Evolutionary conservation across 2,888 invertebrate genomes (phyloP).

Genomic region (Drosophila rellima): DNA sequence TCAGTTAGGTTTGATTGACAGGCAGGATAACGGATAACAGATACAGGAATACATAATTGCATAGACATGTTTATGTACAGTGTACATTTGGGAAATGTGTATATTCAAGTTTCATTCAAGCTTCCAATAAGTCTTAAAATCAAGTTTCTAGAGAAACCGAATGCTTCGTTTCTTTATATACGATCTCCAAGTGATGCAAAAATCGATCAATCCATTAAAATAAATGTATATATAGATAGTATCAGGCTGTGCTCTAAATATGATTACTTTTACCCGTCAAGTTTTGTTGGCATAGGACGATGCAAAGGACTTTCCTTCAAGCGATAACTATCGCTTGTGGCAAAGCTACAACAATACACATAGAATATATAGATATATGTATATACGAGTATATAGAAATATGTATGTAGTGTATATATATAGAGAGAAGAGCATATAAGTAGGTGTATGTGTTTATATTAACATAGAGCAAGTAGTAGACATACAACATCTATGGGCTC

Average conservation of each 20-base stretch:
- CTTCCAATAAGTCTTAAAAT: conserved; percentile 51
- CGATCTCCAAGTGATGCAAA: conserved; percentile 58
- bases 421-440: conserved; percentile 17
- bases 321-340: conserved; percentile 81
- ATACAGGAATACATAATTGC: conserved; percentile 34
- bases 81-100: conserved; percentile 31
- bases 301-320: conserved; percentile 85
- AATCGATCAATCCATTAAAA: conserved; percentile 63
- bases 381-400: conserved; percentile 44
- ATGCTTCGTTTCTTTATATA: conserved; percentile 51
- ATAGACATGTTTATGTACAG: conserved; percentile 21
- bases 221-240: conserved; percentile 38
- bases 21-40: conserved; percentile 52
- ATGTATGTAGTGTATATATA: conserved; percentile 33
- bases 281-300: conserved; percentile 86
- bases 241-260: conserved; percentile 76
- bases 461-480: conserved; percentile 59
- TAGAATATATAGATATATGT: conserved; percentile 71
- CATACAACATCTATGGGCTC: conserved; percentile 72
- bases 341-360: conserved; percentile 83
- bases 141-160: conserved; percentile 56
- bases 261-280: conserved; percentile 85
- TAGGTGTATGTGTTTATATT: conserved; percentile 21
- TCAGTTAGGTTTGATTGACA: conserved; percentile 59
- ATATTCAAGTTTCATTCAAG: conserved; percentile 54